Base-by-base conservation (phyloP, 2,113 vertebrate genomes). In the Sorex fumeus region DNA sequence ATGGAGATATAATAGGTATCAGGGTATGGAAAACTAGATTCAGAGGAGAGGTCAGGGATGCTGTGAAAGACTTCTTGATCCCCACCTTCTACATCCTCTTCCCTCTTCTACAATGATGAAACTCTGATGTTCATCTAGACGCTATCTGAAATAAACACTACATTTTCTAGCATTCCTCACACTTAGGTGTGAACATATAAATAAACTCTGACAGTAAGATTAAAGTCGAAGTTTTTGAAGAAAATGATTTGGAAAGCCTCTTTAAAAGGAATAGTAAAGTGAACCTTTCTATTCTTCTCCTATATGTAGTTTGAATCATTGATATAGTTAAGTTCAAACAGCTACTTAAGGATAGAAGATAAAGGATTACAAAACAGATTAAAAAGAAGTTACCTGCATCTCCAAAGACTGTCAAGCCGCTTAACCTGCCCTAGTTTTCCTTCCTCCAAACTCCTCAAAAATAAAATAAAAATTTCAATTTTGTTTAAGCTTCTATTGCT, bases 361-460 rank as follows among this genome's bases (percentile, higher is more conserved):
- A 78, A 83, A 50, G 34, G 3, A 10, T 40, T 67, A 67, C 10
- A 28, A 90, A 87, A 82, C 28, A 86, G 25, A 36, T 45, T 40
- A 77, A 66, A 89, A 47, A 74, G 57, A 89, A 78, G 27, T 84
- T 87, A 23, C 45, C 18, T 40, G 66, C 25, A 11, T 87, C 28
- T 84, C 45, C 78, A 72, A 79, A 67, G 27, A 78, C 21, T 60
- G 47, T 40, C 27, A 93, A 90, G 34, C n/a, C 21, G 53, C 70
- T 1, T n/a, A 13, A 32, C 1, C 84, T 32, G 64, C 70, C 19
- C 28, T 78, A 67, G 57, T 84, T 79, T 79, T 25, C 25, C 19
- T 25, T 62, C 25, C 60, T 62, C 25, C 25, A 62, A 23, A 62
- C 25, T 19, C 25, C 21, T 60, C 71, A 87, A 32, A 34, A 84